Conservation (phyloP, 2,113 vertebrate species). For the Chitala chitala region DNA sequence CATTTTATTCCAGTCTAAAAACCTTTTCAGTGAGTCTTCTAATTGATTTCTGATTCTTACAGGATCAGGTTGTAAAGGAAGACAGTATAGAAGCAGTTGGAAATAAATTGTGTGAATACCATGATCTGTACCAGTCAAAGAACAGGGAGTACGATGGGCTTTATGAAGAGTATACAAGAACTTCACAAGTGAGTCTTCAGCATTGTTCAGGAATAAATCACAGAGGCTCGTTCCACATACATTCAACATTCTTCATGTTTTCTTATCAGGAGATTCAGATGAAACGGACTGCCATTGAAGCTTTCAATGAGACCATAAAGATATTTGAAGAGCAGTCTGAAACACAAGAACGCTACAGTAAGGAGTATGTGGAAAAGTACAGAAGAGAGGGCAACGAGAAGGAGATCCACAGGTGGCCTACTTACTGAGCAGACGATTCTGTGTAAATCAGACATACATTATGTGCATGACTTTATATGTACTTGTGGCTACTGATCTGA, state of each 20-base stretch:
- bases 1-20: background rate
- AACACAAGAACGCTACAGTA: constrained; percentile 97
- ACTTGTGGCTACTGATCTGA: no score
- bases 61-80: constrained; percentile 99
- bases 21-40: background rate
- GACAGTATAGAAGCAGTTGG: constrained; percentile 97
- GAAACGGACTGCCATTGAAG: constrained; percentile 98
- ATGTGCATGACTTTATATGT: no score
- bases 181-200: constrained; percentile 78
- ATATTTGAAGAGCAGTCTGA: constrained; percentile 99
- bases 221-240: no score
- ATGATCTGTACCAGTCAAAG: constrained; percentile 94
- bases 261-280: constrained; percentile 87
- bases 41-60: constrained; percentile 20
- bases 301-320: constrained; percentile 98
- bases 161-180: constrained; percentile 96
- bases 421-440: background rate
- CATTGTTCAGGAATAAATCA: no score
- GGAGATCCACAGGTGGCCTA: constrained; percentile 87
- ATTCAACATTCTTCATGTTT: no score
- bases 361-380: constrained; percentile 97
- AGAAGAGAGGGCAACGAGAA: constrained; percentile 95
- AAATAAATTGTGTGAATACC: constrained; percentile 95
- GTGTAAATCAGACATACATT: background rate
- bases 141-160: constrained; percentile 94